A percentile compares a stretch with the other conserved stretches of the same genome.
Evolutionary conservation across 1,140 invertebrate genomes (phyloP).

Genomic region (Anagrus nilaparvatae): DNA sequence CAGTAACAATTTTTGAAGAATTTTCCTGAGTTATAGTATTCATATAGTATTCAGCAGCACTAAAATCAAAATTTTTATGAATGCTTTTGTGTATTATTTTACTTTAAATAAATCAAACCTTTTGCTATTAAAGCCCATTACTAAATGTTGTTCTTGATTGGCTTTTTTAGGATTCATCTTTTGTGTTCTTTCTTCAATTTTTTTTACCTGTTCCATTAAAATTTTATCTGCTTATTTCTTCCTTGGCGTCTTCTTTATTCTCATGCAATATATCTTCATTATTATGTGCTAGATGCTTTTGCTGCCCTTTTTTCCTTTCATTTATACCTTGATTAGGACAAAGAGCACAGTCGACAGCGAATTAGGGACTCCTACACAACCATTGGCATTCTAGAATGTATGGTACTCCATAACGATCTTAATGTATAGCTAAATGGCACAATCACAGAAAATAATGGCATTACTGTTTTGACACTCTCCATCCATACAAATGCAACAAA

Average conservation of each 20-base stretch:
- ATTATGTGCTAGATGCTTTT: constrained; percentile 50
- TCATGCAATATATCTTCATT: constrained; percentile 40
- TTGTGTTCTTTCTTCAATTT: constrained; percentile 67
- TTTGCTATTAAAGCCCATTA: constrained; percentile 73
- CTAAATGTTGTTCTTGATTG: constrained; percentile 82
- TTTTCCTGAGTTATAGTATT: constrained; percentile 77
- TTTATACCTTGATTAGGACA: constrained; percentile 88
- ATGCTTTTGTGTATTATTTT: neutral
- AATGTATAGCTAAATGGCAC: constrained; percentile 98
- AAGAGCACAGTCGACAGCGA: constrained; percentile 90
- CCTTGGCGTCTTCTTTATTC: constrained; percentile 47
- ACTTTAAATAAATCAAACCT: constrained; percentile 41
- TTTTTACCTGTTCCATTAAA: constrained; percentile 63
- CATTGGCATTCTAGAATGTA: constrained; percentile 99
- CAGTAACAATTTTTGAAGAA: constrained; percentile 27
- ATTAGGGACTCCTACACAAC: constrained; percentile 88
- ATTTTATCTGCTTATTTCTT: constrained; percentile 68
- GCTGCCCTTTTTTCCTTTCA: constrained; percentile 86
- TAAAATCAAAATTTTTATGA: constrained; percentile 33
- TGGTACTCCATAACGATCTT: constrained; percentile 98
- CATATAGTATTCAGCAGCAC: constrained; percentile 90
- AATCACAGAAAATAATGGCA: constrained; percentile 90
- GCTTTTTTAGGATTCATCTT: constrained; percentile 74
- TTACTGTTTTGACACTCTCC: constrained; percentile 97
- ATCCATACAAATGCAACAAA: constrained; percentile 91